Evolutionary conservation across 2,113 vertebrate genomes (phyloP).

Genomic region (Oreochromis spilurus): DNA sequence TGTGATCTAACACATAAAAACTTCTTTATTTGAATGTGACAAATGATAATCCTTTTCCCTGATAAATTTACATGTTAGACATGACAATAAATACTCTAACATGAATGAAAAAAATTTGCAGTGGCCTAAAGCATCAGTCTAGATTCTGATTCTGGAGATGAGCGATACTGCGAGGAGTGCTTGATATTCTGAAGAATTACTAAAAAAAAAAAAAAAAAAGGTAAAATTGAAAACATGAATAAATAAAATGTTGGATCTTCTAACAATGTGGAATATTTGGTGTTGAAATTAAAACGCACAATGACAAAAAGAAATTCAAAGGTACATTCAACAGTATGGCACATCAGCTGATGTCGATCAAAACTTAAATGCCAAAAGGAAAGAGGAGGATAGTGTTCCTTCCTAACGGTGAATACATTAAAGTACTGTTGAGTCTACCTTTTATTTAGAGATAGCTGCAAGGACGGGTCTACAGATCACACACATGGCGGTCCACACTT

Average conservation of each 20-base stretch:
- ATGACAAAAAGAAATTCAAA: not conserved
- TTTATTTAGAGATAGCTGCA: not conserved
- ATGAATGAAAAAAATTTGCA: not conserved
- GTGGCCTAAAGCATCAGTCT: not conserved
- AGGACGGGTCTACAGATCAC: slow-evolving; percentile 6
- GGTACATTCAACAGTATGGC: slow-evolving; percentile 51
- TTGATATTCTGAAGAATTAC: not conserved
- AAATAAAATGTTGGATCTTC: slow-evolving; percentile 13
- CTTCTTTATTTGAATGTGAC: not conserved
- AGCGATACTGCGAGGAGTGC: slow-evolving; percentile 4
- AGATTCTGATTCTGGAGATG: not conserved
- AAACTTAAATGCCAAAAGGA: not conserved
- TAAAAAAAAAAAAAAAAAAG: not conserved
- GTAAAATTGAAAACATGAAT: slow-evolving; percentile 17
- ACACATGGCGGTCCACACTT: not conserved
- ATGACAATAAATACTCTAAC: slow-evolving; percentile 49
- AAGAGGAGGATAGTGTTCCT: not conserved
- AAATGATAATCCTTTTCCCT: slow-evolving; percentile 24
- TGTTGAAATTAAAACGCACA: not conserved
- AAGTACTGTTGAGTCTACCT: slow-evolving; percentile 39
- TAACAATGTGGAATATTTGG: slow-evolving; percentile 19
- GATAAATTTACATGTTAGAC: slow-evolving; percentile 35
- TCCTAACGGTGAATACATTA: not conserved
- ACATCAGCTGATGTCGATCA: not conserved
- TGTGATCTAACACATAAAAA: slow-evolving; percentile 29